A percentile compares a stretch with the other conserved stretches of the same genome.
phyloP scores from a whole-genome alignment of 1,140 invertebrate genomes.

The Drosophila albomicans region DNA sequence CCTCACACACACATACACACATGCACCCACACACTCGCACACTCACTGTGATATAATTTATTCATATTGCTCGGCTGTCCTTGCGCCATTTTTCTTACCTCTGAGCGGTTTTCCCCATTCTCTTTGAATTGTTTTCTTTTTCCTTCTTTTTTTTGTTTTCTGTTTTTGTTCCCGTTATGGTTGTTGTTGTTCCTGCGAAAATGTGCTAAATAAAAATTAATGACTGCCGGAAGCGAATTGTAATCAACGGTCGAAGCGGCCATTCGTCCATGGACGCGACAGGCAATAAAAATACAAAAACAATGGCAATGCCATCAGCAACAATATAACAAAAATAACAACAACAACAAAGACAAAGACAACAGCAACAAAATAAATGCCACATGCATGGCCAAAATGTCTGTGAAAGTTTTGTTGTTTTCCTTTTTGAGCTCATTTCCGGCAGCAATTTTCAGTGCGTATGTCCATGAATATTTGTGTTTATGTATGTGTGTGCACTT shows the following conservation, averaged over 20 bases:
- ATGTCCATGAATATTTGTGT: slow-evolving; percentile 1
- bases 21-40: background rate
- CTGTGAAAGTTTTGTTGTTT: slow-evolving; percentile 8
- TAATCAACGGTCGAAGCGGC: slow-evolving; percentile 65
- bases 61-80: slow-evolving; percentile 64
- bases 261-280: slow-evolving; percentile 30
- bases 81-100: slow-evolving; percentile 70
- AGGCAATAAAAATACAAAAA: slow-evolving; percentile 54
- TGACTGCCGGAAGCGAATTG: slow-evolving; percentile 77
- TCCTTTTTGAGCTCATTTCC: slow-evolving; percentile 54
- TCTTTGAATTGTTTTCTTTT: slow-evolving; percentile 19
- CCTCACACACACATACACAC: slow-evolving; percentile 8
- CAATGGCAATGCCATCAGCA: slow-evolving; percentile 34
- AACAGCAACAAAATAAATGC: slow-evolving; percentile 21
- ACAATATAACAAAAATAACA: slow-evolving; percentile 25
- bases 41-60: slow-evolving; percentile 60
- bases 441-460: slow-evolving; percentile 41
- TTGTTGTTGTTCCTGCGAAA: slow-evolving; percentile 39
- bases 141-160: slow-evolving; percentile 2
- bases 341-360: slow-evolving; percentile 11
- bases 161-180: background rate
- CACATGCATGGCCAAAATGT: slow-evolving; percentile 33
- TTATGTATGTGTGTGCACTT: background rate
- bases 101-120: slow-evolving; percentile 36
- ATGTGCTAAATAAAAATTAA: slow-evolving; percentile 81